Base-by-base conservation (phyloP, 1,140 invertebrate species). In the Asbolus verrucosus region DNA sequence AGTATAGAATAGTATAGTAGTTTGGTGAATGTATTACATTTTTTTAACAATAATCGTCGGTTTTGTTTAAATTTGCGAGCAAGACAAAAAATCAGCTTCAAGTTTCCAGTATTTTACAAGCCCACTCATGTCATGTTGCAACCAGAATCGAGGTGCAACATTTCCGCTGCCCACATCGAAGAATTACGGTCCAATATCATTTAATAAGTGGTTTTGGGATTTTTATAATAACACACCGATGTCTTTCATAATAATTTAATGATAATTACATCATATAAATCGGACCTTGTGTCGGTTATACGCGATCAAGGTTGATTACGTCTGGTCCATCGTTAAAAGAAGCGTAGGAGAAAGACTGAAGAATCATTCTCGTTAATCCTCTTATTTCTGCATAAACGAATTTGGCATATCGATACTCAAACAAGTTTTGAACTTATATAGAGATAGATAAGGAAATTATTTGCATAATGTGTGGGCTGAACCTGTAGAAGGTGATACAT, bases 361-460 rank as follows among this genome's bases (percentile, higher is more conserved):
- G 46, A 27, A 54, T 54, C 19, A 27, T 19, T 11, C 46, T 54
- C 14, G 46, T 54, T 54, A 27, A 54, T 54, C 46, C 27, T 54
- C 11, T 36, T 36, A 36, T 36, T 27, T 54, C 19, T 54, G 46
- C 46, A 54, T 27, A 24, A 54, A 54, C 46, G 46, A 14, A 54
- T 54, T 54, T 54, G 46, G 46, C 46, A 14, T 54, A 54, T 54
- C 46, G 46, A 6, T 54, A 24, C 21, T 54, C 19, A 54, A 54
- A 54, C 46, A 54, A 54, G 46, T 54, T 54, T 54, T 54, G 18
- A 54, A 54, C 46, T 54, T 54, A 54, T 54, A 54, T 54, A 54
- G 46, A 24, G 46, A 54, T n/a, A n/a, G n/a, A n/a, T 54, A 54
- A 54, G 46, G 46, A 54, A 54, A 54, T 54, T 54, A 54, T 54